phyloP scores from a whole-genome alignment of 2,797 vertebrate genomes.

The Sphenodon punctatus region DNA sequence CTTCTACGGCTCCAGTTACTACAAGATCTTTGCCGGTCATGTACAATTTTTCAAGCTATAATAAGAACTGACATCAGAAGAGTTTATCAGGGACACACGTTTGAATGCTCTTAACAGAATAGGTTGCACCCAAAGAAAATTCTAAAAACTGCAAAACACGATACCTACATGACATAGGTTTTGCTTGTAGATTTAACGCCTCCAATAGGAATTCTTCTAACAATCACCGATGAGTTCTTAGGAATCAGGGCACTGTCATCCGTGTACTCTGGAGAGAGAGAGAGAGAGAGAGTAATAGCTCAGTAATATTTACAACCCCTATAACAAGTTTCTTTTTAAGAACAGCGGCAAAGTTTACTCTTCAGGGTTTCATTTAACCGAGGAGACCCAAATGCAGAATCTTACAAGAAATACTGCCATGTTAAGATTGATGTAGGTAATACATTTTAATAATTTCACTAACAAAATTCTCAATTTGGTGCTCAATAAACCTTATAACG shows the following conservation, averaged over 20 bases:
- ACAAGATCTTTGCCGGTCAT: too few relatives aligned
- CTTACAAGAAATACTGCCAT: rapidly evolving
- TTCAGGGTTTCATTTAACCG: background rate
- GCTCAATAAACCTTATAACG: too few relatives aligned
- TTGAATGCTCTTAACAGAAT: background rate
- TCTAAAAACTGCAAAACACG: background rate
- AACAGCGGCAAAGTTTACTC: background rate
- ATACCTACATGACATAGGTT: conserved; percentile 88
- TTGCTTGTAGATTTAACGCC: conserved; percentile 88
- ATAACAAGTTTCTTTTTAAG: background rate
- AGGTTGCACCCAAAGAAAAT: rapidly evolving
- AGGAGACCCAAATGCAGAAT: background rate
- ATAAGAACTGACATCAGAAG: background rate
- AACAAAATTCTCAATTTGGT: background rate
- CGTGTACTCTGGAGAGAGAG: conserved; percentile 87
- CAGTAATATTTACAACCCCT: background rate
- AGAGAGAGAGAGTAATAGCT: background rate
- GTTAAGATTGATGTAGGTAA: background rate
- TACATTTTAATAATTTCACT: background rate
- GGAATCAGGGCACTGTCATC: conserved; percentile 86
- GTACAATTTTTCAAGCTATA: background rate
- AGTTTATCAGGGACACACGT: too few relatives aligned
- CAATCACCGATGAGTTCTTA: conserved; percentile 95
- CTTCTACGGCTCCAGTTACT: too few relatives aligned
- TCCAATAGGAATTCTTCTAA: conserved; percentile 90